Evolutionary conservation across 2,797 vertebrate genomes (phyloP), one percentile per base, ranked within the genome.

Genomic region (Leuciscus waleckii): DNA sequence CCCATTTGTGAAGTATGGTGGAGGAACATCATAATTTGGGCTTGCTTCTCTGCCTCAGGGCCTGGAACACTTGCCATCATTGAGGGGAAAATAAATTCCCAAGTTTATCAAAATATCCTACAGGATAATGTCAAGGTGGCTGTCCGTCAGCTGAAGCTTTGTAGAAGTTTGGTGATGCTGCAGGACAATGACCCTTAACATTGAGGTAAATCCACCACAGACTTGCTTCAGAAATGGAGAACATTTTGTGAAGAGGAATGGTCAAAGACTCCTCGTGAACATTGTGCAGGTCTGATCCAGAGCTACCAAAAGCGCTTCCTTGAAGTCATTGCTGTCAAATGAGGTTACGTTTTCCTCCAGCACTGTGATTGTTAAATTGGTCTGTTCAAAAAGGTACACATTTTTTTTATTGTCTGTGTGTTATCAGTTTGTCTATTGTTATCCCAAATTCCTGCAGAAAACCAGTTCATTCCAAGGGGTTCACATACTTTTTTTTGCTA

Each of bases 311-410:
- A 9, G 49, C 1, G 0, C 5, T 37, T 76, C 14, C 43, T 74
- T 74, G n/a, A 10, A 49, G 39, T 73, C n/a, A 49, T 46, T 46
- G 13, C 13, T 46, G 3, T 46, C 43, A 46, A 74, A 29, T 14
- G 3, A 17, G 43, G 6, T 73, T 23, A 61, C 35, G 41, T 58
- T 58, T 35, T 78, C 51, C 32, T 32, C 21, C 51, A 58, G 51
- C 7, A 79, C 76, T 78, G 37, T 61, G 21, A 70, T 43, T 63
- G 37, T 79, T 65, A 5, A 63, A 79, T 63, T 14, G 23, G 10
- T 63, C 37, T 65, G 56, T 79, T 63, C 35, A 61, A 61, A 61
- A 58, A 78, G 51, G 23, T 1, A 76, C 7, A 39, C 43, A 9
- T 10, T 7, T 1, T 0, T 37, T 6, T 37, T 7, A 1, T 37